Evolutionary conservation across 2,888 invertebrate genomes (phyloP).

Genomic region (Theodoxus fluviatilis): DNA sequence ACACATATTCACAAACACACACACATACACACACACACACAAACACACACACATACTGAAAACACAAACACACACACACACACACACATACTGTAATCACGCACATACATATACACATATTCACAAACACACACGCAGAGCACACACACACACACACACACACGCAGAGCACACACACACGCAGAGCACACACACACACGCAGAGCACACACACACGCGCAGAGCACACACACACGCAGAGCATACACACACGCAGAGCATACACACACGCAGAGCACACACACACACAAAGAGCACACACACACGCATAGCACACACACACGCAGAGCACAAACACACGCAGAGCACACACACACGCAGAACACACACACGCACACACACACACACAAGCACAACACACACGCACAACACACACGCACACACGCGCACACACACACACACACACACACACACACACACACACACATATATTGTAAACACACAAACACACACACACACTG

Average conservation of each 20-base stretch:
- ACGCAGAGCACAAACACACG: not conserved
- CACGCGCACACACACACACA: constrained; percentile 16
- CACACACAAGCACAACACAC: not conserved
- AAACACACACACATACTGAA: no score
- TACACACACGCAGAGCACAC: not conserved
- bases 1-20: no score
- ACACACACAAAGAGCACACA: not conserved
- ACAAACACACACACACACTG: not conserved
- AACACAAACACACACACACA: no score
- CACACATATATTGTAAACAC: not conserved
- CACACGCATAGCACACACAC: not conserved
- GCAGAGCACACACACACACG: no score
- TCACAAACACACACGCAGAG: no score
- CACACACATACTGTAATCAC: no score
- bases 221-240: not conserved
- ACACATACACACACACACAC: no score
- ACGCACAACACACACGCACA: not conserved
- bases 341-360: not conserved
- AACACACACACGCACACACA: not conserved
- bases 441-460: constrained; percentile 21
- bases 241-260: not conserved
- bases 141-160: no score
- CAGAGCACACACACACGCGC: no score
- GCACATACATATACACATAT: no score
- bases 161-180: no score